These are phyloP conservation scores for Bujurquina vittata DNA, from an alignment of 2,113 vertebrate genomes.

Conservation along the genomic window DNA sequence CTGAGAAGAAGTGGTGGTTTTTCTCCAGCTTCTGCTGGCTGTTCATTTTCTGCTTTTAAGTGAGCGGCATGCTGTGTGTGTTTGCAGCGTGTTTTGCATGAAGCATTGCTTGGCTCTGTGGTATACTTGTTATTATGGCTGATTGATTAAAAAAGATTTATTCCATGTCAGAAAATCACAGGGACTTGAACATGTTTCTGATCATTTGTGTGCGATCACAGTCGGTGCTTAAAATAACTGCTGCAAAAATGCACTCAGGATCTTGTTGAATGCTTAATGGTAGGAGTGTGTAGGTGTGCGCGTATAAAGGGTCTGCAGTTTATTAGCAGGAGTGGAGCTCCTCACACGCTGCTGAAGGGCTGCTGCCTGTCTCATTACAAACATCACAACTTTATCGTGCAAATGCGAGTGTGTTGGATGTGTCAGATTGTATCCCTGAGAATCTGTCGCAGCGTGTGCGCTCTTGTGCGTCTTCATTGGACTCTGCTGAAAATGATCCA, in stretches of 20 bases:
- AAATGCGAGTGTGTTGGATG: not conserved
- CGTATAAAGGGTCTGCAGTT: constrained; percentile 7
- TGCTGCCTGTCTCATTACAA: constrained; percentile 22
- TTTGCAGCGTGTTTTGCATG: not conserved
- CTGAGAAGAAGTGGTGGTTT: too few species aligned
- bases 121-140: not conserved
- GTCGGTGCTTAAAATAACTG: constrained; percentile 3
- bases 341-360: constrained; percentile 13
- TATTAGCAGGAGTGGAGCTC: constrained; percentile 8
- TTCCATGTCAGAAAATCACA: not conserved
- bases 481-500: constrained; percentile 19
- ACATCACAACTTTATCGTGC: not conserved
- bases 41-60: too few species aligned
- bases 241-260: not conserved
- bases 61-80: too few species aligned
- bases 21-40: too few species aligned
- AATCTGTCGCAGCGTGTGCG: not conserved
- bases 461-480: constrained; percentile 29
- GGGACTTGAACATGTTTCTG: not conserved
- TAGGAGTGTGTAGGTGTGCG: constrained; percentile 2
- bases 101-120: not conserved
- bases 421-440: constrained; percentile 9
- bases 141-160: not conserved
- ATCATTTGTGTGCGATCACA: not conserved
- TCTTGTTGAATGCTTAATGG: not conserved